Evolutionary conservation across 2,797 vertebrate genomes (phyloP).

Genomic region (Sebastes reedi): DNA sequence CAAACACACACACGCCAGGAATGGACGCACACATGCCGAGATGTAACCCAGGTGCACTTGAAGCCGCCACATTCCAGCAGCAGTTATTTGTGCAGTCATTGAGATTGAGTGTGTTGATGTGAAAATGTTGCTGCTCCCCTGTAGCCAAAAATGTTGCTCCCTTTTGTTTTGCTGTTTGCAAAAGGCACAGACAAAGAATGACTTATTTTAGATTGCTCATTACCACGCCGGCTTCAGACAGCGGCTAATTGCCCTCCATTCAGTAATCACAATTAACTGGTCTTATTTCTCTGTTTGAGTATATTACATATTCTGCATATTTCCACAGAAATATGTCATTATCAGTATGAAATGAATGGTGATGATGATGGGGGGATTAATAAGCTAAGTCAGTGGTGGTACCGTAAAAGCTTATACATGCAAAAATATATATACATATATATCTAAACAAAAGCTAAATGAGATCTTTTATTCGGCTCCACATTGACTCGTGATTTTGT

Average conservation of each 20-base stretch:
- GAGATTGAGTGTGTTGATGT: slow-evolving; percentile 38
- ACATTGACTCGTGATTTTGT: slow-evolving; percentile 52
- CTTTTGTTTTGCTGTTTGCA: slow-evolving; percentile 52
- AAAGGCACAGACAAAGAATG: slow-evolving; percentile 58
- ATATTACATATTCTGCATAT: slow-evolving; percentile 66
- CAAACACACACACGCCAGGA: not conserved
- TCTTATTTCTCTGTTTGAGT: slow-evolving; percentile 67
- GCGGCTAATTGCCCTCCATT: slow-evolving; percentile 67
- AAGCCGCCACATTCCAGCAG: not conserved
- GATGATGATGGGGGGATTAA: slow-evolving; percentile 43
- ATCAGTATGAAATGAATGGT: slow-evolving; percentile 60
- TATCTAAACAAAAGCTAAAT: slow-evolving; percentile 70
- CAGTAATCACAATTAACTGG: slow-evolving; percentile 71
- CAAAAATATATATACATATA: not conserved
- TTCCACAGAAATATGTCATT: slow-evolving; percentile 69
- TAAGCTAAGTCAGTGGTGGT: slow-evolving; percentile 61
- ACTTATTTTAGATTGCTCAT: slow-evolving; percentile 73
- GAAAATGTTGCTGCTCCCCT: slow-evolving; percentile 27
- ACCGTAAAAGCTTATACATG: slow-evolving; percentile 45
- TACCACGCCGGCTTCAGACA: slow-evolving; percentile 58
- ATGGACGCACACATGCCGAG: not conserved
- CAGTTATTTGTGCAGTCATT: slow-evolving; percentile 28
- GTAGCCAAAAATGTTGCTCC: slow-evolving; percentile 38
- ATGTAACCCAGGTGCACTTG: slow-evolving; percentile 25
- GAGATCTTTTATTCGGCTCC: slow-evolving; percentile 69